phyloP scores from a whole-genome alignment of 2,888 invertebrate genomes.

The Meta bourneti region DNA sequence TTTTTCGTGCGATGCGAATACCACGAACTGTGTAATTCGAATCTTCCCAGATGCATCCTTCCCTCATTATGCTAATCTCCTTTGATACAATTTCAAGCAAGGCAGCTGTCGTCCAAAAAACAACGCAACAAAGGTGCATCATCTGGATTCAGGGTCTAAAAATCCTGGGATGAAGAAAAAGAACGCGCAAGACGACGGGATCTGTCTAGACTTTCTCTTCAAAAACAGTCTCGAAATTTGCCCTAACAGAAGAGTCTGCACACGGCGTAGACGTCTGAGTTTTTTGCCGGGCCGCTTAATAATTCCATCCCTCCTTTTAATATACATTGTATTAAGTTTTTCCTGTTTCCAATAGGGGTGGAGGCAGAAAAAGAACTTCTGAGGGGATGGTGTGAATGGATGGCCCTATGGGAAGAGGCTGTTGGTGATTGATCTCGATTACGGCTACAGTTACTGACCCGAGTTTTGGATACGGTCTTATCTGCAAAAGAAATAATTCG shows the following conservation, averaged over 20 bases:
- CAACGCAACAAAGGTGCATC: neutral
- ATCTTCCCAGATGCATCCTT: neutral
- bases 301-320: neutral
- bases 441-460: too few species aligned
- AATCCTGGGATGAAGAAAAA: neutral
- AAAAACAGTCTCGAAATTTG: slow-evolving; percentile 16
- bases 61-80: neutral
- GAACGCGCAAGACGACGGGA: neutral
- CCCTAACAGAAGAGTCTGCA: slow-evolving; percentile 14
- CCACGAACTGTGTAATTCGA: too few species aligned
- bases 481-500: neutral
- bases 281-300: neutral
- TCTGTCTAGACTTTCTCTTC: slow-evolving; percentile 9
- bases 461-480: too few species aligned
- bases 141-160: too few species aligned
- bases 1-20: too few species aligned
- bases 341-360: neutral
- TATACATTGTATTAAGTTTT: neutral
- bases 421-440: too few species aligned
- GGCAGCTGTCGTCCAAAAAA: neutral
- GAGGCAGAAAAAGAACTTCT: neutral
- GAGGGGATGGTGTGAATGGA: too few species aligned
- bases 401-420: too few species aligned
- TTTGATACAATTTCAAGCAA: neutral
- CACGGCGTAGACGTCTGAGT: slow-evolving; percentile 20